Conservation (phyloP, 2,113 vertebrate species). For the Bambusicola thoracicus region DNA sequence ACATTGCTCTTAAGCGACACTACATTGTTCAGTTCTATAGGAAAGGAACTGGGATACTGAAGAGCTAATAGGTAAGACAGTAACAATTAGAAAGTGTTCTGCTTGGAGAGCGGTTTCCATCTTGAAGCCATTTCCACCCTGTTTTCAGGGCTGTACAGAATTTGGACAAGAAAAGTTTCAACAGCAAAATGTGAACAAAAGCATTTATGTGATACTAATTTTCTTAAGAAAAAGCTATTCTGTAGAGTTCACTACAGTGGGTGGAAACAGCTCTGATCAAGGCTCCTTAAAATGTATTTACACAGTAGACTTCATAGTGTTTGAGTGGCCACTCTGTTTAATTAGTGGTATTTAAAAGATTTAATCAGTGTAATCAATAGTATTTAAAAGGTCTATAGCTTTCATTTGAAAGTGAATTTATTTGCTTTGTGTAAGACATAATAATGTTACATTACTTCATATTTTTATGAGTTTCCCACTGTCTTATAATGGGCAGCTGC, state of each 20-base stretch:
- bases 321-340: constrained; percentile 1
- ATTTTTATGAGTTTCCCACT: background rate
- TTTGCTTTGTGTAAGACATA: background rate
- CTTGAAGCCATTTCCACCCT: background rate
- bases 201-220: background rate
- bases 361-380: constrained; percentile 11
- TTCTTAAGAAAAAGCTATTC: background rate
- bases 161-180: background rate
- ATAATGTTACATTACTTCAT: background rate
- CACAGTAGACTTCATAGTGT: background rate
- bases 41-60: background rate
- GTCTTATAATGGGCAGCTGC: background rate
- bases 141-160: background rate
- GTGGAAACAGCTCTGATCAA: background rate
- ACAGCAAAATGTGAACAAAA: background rate
- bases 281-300: background rate
- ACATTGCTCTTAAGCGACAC: background rate
- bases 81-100: background rate
- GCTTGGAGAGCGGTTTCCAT: background rate
- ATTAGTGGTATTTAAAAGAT: background rate
- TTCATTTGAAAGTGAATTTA: background rate
- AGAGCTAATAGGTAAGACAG: background rate
- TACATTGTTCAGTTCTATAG: background rate
- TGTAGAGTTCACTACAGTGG: background rate
- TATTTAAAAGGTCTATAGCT: background rate